Percentiles rank a stretch among this genome's conserved stretches.
These are phyloP conservation scores for Rousettus leschenaultii DNA, from an alignment of 2,113 vertebrate species.

Conservation along the genomic window DNA sequence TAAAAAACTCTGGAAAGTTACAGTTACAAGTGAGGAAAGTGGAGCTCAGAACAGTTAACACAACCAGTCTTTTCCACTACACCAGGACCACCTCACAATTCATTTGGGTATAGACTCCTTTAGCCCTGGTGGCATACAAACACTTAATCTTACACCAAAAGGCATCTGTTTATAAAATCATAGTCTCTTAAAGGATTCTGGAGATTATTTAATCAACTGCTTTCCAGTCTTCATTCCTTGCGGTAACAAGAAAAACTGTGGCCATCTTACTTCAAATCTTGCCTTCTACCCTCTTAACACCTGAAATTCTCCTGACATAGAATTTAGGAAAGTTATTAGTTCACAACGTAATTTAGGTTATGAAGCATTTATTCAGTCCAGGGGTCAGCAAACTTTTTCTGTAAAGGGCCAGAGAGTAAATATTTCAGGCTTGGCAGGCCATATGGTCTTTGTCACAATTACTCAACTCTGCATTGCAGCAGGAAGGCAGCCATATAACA, in stretches of 20 bases:
- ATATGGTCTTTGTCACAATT: not conserved
- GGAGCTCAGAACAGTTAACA: not conserved
- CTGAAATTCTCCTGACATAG: not conserved
- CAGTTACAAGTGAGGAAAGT: constrained; percentile 13
- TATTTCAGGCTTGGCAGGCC: not conserved
- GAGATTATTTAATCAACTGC: constrained; percentile 19
- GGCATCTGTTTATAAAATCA: constrained; percentile 27
- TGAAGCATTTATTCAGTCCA: constrained; percentile 14
- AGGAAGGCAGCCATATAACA: not conserved
- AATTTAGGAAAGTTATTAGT: not conserved
- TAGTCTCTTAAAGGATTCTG: not conserved
- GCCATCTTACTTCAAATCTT: constrained; percentile 11
- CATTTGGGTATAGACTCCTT: not conserved
- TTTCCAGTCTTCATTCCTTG: constrained; percentile 16
- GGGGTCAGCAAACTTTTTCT: not conserved
- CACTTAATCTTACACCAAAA: not conserved
- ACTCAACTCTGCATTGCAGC: not conserved
- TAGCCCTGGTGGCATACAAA: not conserved
- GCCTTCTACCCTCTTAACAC: not conserved
- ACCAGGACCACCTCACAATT: not conserved
- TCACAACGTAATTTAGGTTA: not conserved
- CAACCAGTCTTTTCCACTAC: not conserved
- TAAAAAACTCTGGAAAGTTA: not conserved
- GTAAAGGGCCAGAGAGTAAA: not conserved
- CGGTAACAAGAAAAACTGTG: not conserved